Base-by-base conservation (phyloP, 2,797 vertebrate genomes). In the Tenualosa ilisha region DNA sequence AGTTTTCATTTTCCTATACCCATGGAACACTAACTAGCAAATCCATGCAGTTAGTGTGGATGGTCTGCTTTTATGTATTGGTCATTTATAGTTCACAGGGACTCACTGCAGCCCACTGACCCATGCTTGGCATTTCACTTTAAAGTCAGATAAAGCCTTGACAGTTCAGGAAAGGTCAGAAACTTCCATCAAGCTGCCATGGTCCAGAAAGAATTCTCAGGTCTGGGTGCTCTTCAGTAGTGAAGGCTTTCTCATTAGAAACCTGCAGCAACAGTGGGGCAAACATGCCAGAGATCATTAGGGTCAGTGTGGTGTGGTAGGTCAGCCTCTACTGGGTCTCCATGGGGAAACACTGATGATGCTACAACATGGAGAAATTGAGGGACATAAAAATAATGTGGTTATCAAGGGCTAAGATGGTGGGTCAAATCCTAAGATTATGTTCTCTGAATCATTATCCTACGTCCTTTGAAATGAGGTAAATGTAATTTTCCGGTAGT, bases 141-240 rank as follows among this genome's bases (percentile, higher is more conserved):
- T 79, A 79, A 75, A 75, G 72, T 79, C 72, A 79, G 68, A 75
- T 31, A 75, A 75, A 79, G 72, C 72, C 17, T 79, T 20, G 37
- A 22, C 72, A 79, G 72, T n/a, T 17, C 40, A 22, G 20, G 17
- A 79, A 79, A 79, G 72, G 72, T 79, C 72, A 40, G 12, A 40
- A 17, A 40, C 68, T 20, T 31, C 68, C 40, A 79, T 75, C 31
- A 79, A 46, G 72, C 72, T 9, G 40, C 72, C 13, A 22, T n/a
- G 7, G 72, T 22, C 6, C 6, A 37, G 72, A 40, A 72, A 37
- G 31, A 20, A 15, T 37, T 46, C 72, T 22, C 72, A 79, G 72
- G 72, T 79, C 17, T 46, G 72, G 68, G 31, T 37, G 31, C 31
- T 75, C 31, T 75, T 12, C 37, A 22, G 72, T 79, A 20, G 46